Evolutionary conservation across 2,113 vertebrate species (phyloP).

Genomic region (Menidia beryllina): DNA sequence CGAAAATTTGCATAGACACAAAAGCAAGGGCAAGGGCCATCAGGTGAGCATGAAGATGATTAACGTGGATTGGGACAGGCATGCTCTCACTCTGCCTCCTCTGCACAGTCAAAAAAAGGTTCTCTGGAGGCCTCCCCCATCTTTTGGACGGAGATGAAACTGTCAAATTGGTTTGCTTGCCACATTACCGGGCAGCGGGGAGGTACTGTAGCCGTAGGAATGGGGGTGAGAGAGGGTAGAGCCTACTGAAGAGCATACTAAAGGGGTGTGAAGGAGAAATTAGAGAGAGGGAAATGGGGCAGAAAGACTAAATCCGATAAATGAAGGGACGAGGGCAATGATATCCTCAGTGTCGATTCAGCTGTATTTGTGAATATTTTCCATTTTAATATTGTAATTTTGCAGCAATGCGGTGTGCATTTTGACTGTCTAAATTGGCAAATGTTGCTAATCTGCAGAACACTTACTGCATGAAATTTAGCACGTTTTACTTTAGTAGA

Average conservation of each 20-base stretch:
- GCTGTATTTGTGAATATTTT: conserved; percentile 18
- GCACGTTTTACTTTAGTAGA: conserved; percentile 69
- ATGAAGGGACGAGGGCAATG: conserved; percentile 79
- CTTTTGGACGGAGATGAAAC: conserved; percentile 93
- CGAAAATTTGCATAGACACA: conserved; percentile 58
- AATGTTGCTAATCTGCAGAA: conserved; percentile 41
- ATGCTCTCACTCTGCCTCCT: conserved; percentile 90
- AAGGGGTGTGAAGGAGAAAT: conserved; percentile 74
- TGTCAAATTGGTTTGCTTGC: conserved; percentile 97
- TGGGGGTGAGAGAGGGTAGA: conserved; percentile 68
- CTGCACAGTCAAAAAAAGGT: conserved; percentile 90
- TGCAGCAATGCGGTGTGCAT: conserved; percentile 44
- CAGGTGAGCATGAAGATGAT: conserved; percentile 92
- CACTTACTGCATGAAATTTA: conserved; percentile 69
- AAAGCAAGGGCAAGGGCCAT: conserved; percentile 88
- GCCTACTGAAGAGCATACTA: conserved; percentile 68
- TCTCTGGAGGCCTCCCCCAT: conserved; percentile 89
- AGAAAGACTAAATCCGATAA: conserved; percentile 95
- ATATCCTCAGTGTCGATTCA: conserved; percentile 50
- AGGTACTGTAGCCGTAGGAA: conserved; percentile 65
- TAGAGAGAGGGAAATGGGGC: conserved; percentile 79
- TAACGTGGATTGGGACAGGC: conserved; percentile 90
- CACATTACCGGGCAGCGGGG: conserved; percentile 93
- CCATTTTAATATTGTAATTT: not conserved
- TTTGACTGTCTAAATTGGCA: conserved; percentile 38